These are phyloP conservation scores for Noctua comes DNA, from an alignment of 2,888 invertebrate species.

Conservation along the genomic window DNA sequence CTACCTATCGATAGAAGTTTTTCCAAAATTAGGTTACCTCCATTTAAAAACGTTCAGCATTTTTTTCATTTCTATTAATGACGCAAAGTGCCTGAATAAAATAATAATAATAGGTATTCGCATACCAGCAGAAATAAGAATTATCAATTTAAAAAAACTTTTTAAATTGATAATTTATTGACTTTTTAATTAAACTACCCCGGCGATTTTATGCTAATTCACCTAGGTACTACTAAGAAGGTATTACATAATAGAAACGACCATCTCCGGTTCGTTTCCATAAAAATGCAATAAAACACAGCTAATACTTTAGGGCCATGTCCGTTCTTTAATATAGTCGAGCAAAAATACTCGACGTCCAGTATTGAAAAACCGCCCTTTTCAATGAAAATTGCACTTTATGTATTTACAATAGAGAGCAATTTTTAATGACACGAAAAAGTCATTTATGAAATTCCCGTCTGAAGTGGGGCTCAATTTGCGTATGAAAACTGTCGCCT, in stretches of 20 bases:
- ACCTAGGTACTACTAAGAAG: too few relatives aligned
- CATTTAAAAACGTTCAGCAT: neutral
- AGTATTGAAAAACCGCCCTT: neutral
- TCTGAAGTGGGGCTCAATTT: slow-evolving; percentile 27
- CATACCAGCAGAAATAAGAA: neutral
- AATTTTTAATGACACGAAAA: slow-evolving; percentile 6
- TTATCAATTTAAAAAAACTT: too few relatives aligned
- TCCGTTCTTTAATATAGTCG: slow-evolving; percentile 18
- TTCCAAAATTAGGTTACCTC: neutral
- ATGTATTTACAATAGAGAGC: neutral
- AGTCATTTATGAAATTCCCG: slow-evolving; percentile 10
- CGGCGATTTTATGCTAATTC: neutral
- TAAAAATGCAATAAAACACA: slow-evolving; percentile 38
- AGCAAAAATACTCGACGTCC: slow-evolving; percentile 11
- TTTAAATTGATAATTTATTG: too few relatives aligned
- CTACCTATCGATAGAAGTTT: neutral
- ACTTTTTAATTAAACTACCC: too few relatives aligned
- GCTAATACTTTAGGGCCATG: slow-evolving; percentile 13
- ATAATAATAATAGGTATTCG: neutral
- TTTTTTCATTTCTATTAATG: neutral
- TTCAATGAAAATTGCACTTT: slow-evolving; percentile 9
- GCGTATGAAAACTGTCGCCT: slow-evolving; percentile 43
- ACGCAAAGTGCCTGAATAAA: neutral
- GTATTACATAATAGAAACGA: too few relatives aligned
- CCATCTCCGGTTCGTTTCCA: slow-evolving; percentile 7